Evolutionary conservation across 2,797 vertebrate genomes (phyloP), one percentile per base, ranked within the genome.

Genomic region (Galago senegalensis): DNA sequence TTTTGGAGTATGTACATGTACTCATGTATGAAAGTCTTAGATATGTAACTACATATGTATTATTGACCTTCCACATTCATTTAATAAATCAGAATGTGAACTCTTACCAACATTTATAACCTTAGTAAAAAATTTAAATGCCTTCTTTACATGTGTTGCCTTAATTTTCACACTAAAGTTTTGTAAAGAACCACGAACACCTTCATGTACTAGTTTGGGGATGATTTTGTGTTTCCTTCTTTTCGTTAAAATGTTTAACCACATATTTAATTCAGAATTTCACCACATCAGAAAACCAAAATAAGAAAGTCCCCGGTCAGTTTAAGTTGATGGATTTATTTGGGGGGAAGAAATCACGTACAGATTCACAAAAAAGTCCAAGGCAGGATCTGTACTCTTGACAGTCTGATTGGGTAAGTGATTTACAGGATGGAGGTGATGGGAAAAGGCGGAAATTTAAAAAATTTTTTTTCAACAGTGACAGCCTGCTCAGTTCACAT

Each of bases 101-200:
- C 63, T 75, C 5, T 86, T 89, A 43, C 58, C 60, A 83, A 76
- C 73, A 90, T 80, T 85, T 92, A 76, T 86, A 77, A 53, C n/a
- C 20, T 61, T 58, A 87, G 49, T 92, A 83, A 90, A 56, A 83
- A 87, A 82, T 77, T 34, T 70, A 84, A 81, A 84, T 84, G 46
- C 40, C 31, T 73, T 81, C 18, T 84, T 75, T 85, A 84, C 72
- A 34, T 77, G 7, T 29, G 34, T 80, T 76, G 72, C 10, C 23
- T 88, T 91, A 79, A 93, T 91, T 93, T 95, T 20, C 34, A 34
- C 82, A 37, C 60, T 67, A 58, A 40, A 73, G 85, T 91, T 89
- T 49, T 49, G 11, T 83, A 69, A 93, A 83, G 46, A 67, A 69
- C 70, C 65, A 67, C 77, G 9, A 60, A 46, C 79, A 89, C 20